Base-by-base conservation (phyloP, 1,140 invertebrate genomes). In the Armadillidium nasatum region DNA sequence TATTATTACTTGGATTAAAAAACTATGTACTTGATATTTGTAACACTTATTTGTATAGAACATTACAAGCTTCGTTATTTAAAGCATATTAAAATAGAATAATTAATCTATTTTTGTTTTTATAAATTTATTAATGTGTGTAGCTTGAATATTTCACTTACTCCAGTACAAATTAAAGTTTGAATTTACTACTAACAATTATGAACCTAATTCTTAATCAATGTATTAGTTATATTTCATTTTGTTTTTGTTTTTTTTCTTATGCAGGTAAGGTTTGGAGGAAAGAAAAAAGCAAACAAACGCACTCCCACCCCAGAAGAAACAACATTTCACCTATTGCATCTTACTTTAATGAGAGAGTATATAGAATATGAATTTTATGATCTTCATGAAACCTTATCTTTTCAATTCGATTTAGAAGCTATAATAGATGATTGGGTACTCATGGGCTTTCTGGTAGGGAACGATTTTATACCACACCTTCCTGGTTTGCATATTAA, bases 391-490 rank as follows among this genome's bases (percentile, higher is more conserved):
- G 69, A 75, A 72, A 88, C 88, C 44, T 82, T 94, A 23, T 83
- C 86, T 0, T 95, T 93, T 86, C 80, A 85, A 7, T 95, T 90
- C 84, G 89, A 95, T 84, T 86, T 97, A 77, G 94, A 83, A 71
- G 72, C 72, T 15, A 80, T 83, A 22, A 83, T 83, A 13, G 82
- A 83, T 69, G 82, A 83, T 70, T 83, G 82, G 92, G 90, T 98
- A 4, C 85, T 98, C 9, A 95, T 98, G 93, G 93, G 94, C 3
- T 97, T 98, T 84, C 85, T 98, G 33, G 92, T 98, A 6, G 96
- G 96, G 66, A 98, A 98, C 85, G 96, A 99, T 86, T 99, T 99
- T 85, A 93, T 99, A 82, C 96, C 96, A 0, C 89, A 97, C 86
- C 86, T 98, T 73, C 96, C 96, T 44, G 90, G 96, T 84, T 88